Conservation (phyloP, 2,797 vertebrate species). For the Typhlichthys eigenmanni region DNA sequence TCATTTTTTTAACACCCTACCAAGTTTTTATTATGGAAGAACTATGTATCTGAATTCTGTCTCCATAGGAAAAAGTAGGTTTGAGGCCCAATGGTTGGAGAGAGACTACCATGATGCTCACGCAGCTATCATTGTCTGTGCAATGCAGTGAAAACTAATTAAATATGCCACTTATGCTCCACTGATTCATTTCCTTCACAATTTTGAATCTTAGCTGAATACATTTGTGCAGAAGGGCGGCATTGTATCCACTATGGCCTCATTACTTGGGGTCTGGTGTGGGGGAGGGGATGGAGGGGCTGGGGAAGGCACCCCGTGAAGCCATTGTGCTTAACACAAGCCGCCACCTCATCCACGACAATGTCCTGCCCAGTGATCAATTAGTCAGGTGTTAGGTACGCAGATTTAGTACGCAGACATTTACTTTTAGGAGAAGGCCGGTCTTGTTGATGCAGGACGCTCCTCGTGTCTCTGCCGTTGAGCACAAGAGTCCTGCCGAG, state of each 20-base stretch:
- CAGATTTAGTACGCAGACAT: slow-evolving; percentile 46
- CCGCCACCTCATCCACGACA: slow-evolving; percentile 72
- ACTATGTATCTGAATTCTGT: background rate
- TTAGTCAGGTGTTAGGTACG: slow-evolving; percentile 48
- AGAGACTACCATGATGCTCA: slow-evolving; percentile 75
- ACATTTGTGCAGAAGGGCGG: slow-evolving; percentile 82
- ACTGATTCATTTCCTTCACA: slow-evolving; percentile 89
- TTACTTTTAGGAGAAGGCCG: slow-evolving; percentile 56
- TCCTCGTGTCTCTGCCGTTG: slow-evolving; percentile 57
- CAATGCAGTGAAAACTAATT: slow-evolving; percentile 88
- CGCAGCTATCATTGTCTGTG: slow-evolving; percentile 86
- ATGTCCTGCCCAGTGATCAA: slow-evolving; percentile 63
- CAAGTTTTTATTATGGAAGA: slow-evolving; percentile 5
- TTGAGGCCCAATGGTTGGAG: slow-evolving; percentile 37
- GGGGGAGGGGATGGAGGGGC: slow-evolving; percentile 67
- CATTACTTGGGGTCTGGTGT: slow-evolving; percentile 75
- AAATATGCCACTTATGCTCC: slow-evolving; percentile 91
- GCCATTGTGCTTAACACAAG: slow-evolving; percentile 77
- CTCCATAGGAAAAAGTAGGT: slow-evolving; percentile 14
- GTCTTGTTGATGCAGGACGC: slow-evolving; percentile 51
- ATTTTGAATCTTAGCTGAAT: slow-evolving; percentile 84
- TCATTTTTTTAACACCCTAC: too few species aligned
- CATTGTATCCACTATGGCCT: slow-evolving; percentile 87
- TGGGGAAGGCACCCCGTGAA: slow-evolving; percentile 60
- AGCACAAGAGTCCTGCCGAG: slow-evolving; percentile 57